Percentiles rank a stretch among this genome's conserved stretches.
phyloP scores from a whole-genome alignment of 2,888 invertebrate species.

The Aspidiotus rigidus region DNA sequence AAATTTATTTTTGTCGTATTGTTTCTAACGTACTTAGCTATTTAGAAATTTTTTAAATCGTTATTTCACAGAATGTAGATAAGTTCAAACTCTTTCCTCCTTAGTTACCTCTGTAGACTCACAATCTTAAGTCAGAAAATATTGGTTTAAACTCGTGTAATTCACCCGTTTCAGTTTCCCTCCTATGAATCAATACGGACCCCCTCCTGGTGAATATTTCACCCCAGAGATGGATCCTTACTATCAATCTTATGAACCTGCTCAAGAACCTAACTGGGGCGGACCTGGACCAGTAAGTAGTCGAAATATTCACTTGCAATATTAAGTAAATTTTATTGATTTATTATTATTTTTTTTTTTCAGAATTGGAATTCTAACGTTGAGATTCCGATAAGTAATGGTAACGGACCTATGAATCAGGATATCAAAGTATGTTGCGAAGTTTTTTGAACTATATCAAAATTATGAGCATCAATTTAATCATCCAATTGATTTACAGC shows the following conservation, averaged over 20 bases:
- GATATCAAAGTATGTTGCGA: slow-evolving; percentile 36
- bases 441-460: background rate
- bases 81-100: too few species aligned
- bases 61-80: too few species aligned
- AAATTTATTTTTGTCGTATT: too few species aligned
- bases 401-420: slow-evolving; percentile 39
- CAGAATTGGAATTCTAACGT: slow-evolving; percentile 44
- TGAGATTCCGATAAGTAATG: slow-evolving; percentile 24
- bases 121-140: too few species aligned
- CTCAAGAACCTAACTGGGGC: slow-evolving; percentile 17
- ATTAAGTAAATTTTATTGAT: background rate
- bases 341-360: background rate
- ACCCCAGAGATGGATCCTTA: slow-evolving; percentile 34
- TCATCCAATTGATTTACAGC: slow-evolving; percentile 38
- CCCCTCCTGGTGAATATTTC: slow-evolving; percentile 33
- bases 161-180: slow-evolving; percentile 10
- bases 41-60: too few species aligned
- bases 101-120: too few species aligned
- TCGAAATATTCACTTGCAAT: background rate
- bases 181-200: slow-evolving; percentile 22
- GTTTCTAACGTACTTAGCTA: too few species aligned
- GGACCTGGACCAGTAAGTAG: slow-evolving; percentile 22
- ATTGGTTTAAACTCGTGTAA: background rate
- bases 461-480: slow-evolving; percentile 21
- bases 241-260: slow-evolving; percentile 38